These are phyloP conservation scores for Sesamia inferens DNA, from an alignment of 2,888 invertebrate genomes.

Conservation along the genomic window DNA sequence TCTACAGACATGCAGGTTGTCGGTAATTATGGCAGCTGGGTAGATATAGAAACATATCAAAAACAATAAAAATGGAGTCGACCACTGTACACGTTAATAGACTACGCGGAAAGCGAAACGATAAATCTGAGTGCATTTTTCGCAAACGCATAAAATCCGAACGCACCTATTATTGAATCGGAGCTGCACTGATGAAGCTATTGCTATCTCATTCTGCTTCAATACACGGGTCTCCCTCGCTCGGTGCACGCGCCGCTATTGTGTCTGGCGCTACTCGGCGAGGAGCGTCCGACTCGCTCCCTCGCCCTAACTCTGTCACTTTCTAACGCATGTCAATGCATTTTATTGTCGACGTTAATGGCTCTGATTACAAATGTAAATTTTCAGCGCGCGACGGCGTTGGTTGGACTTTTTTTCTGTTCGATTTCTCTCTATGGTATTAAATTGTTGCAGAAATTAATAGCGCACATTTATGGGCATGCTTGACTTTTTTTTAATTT, in stretches of 20 bases:
- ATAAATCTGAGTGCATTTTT: constrained; percentile 87
- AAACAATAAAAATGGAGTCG: constrained; percentile 62
- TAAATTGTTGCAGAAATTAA: constrained; percentile 85
- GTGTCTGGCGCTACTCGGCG: constrained; percentile 84
- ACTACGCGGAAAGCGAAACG: constrained; percentile 83
- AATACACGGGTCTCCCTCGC: constrained; percentile 77
- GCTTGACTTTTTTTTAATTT: constrained; percentile 64
- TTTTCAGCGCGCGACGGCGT: constrained; percentile 88
- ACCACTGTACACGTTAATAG: constrained; percentile 76
- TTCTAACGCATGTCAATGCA: constrained; percentile 86
- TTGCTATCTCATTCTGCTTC: constrained; percentile 70
- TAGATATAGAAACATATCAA: constrained; percentile 52
- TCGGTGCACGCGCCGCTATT: constrained; percentile 87
- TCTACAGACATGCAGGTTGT: constrained; percentile 10
- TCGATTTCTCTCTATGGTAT: constrained; percentile 86
- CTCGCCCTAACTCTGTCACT: constrained; percentile 78
- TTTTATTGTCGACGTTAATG: constrained; percentile 90
- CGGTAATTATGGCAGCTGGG: constrained; percentile 26
- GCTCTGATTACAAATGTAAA: constrained; percentile 89
- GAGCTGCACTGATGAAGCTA: constrained; percentile 69
- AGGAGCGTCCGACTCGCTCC: constrained; percentile 75
- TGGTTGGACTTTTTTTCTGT: constrained; percentile 84
- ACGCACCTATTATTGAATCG: constrained; percentile 86
- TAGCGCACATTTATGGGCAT: constrained; percentile 71
- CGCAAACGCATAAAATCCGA: constrained; percentile 88